Conservation (phyloP, 92 coral and sea anemone genomes). For the Pocillopora grandis region DNA sequence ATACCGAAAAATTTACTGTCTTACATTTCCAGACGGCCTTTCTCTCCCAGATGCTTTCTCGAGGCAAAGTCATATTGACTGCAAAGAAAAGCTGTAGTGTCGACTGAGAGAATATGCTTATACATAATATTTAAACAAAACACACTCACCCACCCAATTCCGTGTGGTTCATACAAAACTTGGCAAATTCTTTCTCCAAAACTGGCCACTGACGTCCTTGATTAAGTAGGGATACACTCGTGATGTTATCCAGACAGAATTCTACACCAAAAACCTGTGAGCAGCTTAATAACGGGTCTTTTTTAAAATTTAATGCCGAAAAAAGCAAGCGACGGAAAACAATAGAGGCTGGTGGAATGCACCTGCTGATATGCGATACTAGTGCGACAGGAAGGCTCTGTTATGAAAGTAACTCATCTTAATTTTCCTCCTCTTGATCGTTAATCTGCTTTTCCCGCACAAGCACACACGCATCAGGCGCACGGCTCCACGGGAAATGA, state of each 20-base stretch:
- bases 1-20: neutral
- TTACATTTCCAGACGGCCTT: neutral
- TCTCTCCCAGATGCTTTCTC: neutral
- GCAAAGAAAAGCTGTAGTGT: neutral
- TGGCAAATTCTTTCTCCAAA: slow-evolving; percentile 5
- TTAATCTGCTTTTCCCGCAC: neutral
- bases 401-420: slow-evolving; percentile 19
- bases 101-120: neutral
- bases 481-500: neutral
- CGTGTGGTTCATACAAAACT: neutral
- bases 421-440: neutral
- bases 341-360: slow-evolving; percentile 20
- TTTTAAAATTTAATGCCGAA: slow-evolving; percentile 21
- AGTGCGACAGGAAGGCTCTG: slow-evolving; percentile 1
- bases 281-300: neutral
- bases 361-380: slow-evolving; percentile 39
- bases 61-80: neutral
- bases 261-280: neutral
- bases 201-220: neutral
- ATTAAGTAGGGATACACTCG: neutral
- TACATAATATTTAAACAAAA: neutral
- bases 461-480: neutral
- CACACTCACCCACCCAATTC: neutral
- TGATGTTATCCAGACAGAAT: neutral
- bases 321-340: slow-evolving; percentile 24